Base-by-base conservation (phyloP, 2,113 vertebrate species). In the Astur gentilis region DNA sequence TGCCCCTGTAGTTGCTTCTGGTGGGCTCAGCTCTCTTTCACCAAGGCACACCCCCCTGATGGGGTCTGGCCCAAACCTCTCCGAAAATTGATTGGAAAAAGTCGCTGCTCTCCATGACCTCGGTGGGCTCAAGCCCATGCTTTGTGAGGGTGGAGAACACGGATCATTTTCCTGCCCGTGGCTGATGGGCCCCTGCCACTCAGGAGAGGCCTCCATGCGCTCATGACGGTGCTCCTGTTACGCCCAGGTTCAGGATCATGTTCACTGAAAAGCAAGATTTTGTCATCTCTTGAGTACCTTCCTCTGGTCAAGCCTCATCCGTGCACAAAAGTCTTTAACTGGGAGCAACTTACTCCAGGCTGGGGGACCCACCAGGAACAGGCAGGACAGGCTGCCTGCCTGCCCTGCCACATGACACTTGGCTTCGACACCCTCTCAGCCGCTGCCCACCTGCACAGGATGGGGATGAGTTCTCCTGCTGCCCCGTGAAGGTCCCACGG, bases 401-500 rank as follows among this genome's bases (percentile, higher is more conserved):
- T 16, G 18, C 21, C 15, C 40, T 55, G 26, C 10, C 44, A 21
- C 0, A 0, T 38, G 58, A 47, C 3, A 5, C 7, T 17, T 62
- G 69, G 20, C 10, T 70, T 52, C 6, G 7, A 18, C 12, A 27
- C 25, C 8, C 22, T 76, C 57, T 82, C 47, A 65, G 69, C 57
- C 76, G 13, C 31, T 60, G 20, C 55, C 72, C 16, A 18, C 31
- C 10, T 55, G 13, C 19, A 23, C 32, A 75, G 65, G 25, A n/a
- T 2, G 0, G 16, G 23, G 10, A 26, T 1, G 1, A 9, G 29
- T 26, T 90, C 57, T 93, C 10, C 64, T 78, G 16, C 34, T 47
- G 22, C 19, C 23, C 21, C 9, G 3, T 27, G 40, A 60, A 67
- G 13, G 40, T 64, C 49, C 29, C 16, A 2, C 0, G 0, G 38